Conservation (phyloP, 2,797 vertebrate genomes). For the Anguilla obscura region DNA sequence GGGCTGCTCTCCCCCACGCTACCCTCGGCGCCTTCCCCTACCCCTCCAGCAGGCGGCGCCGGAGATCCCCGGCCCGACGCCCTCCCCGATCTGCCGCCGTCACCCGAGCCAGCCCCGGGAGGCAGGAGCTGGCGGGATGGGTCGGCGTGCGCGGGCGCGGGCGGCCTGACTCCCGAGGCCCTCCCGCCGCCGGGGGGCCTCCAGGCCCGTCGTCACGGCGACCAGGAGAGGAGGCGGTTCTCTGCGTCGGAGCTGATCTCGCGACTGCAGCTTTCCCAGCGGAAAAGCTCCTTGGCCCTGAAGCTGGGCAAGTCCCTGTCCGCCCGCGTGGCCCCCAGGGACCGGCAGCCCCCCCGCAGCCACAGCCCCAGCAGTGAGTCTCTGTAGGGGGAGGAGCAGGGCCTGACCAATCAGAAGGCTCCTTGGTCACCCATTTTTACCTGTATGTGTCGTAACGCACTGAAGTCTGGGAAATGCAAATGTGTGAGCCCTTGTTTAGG, state of each 20-base stretch:
- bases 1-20: constrained; percentile 64
- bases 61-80: constrained; percentile 50
- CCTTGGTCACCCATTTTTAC: neutral
- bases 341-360: constrained; percentile 65
- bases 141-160: constrained; percentile 13
- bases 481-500: neutral
- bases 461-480: neutral
- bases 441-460: too few species aligned
- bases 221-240: constrained; percentile 83
- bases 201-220: neutral
- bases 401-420: neutral
- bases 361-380: constrained; percentile 63
- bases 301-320: constrained; percentile 83
- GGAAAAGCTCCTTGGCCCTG: constrained; percentile 80
- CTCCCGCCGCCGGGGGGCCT: constrained; percentile 37
- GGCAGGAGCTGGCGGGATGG: constrained; percentile 40
- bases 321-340: constrained; percentile 71
- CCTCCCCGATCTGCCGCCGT: constrained; percentile 50
- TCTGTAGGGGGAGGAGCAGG: neutral
- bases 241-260: constrained; percentile 88
- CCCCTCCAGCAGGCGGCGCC: constrained; percentile 50
- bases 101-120: constrained; percentile 49
- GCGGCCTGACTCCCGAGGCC: constrained; percentile 41
- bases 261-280: constrained; percentile 82
- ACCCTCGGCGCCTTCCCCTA: constrained; percentile 47